Conservation (phyloP, 2,888 invertebrate species). For the Ernsta delagoae region DNA sequence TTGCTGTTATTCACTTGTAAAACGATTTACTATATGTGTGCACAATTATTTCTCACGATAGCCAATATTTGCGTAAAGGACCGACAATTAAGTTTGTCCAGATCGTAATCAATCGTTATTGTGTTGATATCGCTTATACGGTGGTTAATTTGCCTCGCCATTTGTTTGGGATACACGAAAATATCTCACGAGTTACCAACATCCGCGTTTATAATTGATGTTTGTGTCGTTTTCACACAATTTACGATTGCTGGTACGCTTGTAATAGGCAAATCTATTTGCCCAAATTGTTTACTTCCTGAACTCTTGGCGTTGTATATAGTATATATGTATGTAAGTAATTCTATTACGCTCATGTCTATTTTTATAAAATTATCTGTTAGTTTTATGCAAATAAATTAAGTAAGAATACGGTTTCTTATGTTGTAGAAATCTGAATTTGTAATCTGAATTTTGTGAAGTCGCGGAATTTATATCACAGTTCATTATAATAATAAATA, state of each 20-base stretch:
- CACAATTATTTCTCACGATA: conserved; percentile 7
- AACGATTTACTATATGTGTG: background rate
- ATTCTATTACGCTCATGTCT: background rate
- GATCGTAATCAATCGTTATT: conserved; percentile 36
- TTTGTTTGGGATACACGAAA: conserved; percentile 42
- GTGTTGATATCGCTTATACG: conserved; percentile 43
- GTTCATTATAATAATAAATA: background rate
- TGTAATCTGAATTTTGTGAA: background rate
- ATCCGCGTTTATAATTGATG: conserved; percentile 57
- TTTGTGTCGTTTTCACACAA: conserved; percentile 44
- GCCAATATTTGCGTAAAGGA: conserved; percentile 8
- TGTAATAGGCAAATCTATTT: conserved; percentile 24
- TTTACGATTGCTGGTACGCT: conserved; percentile 35
- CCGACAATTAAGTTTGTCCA: conserved; percentile 15
- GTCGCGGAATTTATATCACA: background rate
- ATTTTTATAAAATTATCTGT: no score
- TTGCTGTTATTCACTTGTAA: background rate
- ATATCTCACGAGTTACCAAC: conserved; percentile 47
- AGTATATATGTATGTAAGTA: background rate
- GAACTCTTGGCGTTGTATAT: conserved; percentile 11
- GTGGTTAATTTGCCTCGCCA: conserved; percentile 39
- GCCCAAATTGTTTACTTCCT: conserved; percentile 46
- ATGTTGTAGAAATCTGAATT: background rate
- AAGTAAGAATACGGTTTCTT: background rate
- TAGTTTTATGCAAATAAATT: background rate